Base-by-base conservation (phyloP, 2,888 invertebrate species). In the Romanomermis culicivorax region DNA sequence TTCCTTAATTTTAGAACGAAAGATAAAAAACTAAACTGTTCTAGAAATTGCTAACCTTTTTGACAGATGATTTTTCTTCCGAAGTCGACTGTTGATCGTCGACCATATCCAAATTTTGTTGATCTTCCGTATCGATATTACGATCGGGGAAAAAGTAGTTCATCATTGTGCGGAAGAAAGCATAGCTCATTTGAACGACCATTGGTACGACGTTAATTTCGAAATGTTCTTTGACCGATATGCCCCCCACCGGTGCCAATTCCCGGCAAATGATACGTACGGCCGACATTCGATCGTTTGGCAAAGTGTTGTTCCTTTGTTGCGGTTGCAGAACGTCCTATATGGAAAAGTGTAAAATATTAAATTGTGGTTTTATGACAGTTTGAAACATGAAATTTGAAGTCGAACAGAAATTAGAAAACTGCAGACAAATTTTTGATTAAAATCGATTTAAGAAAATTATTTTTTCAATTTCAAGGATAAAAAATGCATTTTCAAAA, bases 191-290 rank as follows among this genome's bases (percentile, higher is more conserved):
- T 59, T 74, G 72, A 17, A 73, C 71, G 47, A 69, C 68, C 58
- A 95, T 78, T 7, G 95, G 93, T 17, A 88, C 86, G 47, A 95
- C 83, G 73, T 93, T 93, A 60, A 95, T 88, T 75, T 97, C 97
- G 70, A 99, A 91, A 72, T 93, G 91, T 68, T 97, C 95, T 70
- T 95, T 97, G 17, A 97, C 88, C 0, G 89, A 85, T 62, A 97
- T 97, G 1, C 97, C 97, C n/a, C 91, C 93, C 3, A 95, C 95
- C 0, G 69, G 91, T 49, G 88, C 86, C 61, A 85, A 82, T 72
- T 95, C 95, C 57, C 91, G 78, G 63, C 95, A 93, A 72, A 91
- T 87, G 50, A 97, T 83, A 59, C 95, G 78, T 60, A 97, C 73
- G 24, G 91, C 86, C 65, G 88, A 80, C 72, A 86, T 85, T 42